These are phyloP conservation scores for Platyrinchus mystaceus DNA, from an alignment of 2,797 vertebrate species.

Conservation along the genomic window DNA sequence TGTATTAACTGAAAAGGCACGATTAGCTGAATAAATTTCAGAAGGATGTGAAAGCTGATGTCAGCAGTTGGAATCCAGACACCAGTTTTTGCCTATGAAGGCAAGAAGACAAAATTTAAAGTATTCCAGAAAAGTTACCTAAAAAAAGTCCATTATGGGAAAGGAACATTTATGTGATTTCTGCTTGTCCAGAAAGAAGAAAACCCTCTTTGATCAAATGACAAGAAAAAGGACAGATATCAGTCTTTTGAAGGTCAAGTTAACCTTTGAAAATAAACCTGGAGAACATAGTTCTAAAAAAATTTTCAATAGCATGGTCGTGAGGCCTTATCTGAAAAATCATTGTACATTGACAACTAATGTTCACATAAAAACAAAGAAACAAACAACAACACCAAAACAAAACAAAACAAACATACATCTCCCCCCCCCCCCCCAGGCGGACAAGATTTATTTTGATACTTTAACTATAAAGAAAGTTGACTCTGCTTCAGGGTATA, in stretches of 20 bases:
- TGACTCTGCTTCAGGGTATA: conserved; percentile 15
- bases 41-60: background rate
- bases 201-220: background rate
- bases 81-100: background rate
- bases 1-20: conserved; percentile 32
- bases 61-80: background rate
- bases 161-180: background rate
- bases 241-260: background rate
- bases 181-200: background rate
- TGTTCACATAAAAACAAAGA: background rate
- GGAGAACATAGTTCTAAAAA: background rate
- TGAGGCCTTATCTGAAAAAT: background rate
- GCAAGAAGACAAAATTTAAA: background rate
- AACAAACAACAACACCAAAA: background rate
- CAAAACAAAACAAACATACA: background rate
- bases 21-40: conserved; percentile 44
- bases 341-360: background rate
- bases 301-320: background rate
- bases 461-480: conserved; percentile 28
- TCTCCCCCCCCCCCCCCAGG: too few species aligned
- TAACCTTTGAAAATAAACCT: background rate
- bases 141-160: background rate
- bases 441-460: background rate
- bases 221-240: background rate
- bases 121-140: background rate